Evolutionary conservation across 1,140 invertebrate genomes (phyloP).

Genomic region (Drosophila prosaltans): DNA sequence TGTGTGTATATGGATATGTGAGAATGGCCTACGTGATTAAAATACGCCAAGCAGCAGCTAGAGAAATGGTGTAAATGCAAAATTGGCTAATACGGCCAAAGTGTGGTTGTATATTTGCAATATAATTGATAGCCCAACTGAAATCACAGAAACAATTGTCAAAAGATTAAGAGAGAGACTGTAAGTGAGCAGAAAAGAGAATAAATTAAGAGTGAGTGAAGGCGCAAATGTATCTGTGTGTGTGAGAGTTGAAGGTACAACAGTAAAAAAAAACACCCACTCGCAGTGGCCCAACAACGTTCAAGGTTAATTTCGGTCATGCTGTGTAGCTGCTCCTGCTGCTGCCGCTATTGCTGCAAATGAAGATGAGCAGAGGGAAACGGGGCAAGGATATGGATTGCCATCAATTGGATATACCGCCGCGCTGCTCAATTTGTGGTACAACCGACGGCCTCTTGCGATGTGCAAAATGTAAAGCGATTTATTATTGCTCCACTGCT

Average conservation of each 20-base stretch:
- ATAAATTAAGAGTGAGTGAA: slow-evolving; percentile 2
- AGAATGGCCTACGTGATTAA: slow-evolving; percentile 77
- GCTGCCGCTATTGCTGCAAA: slow-evolving; percentile 27
- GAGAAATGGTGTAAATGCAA: slow-evolving; percentile 41
- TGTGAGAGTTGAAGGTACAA: slow-evolving; percentile 34
- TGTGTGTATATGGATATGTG: slow-evolving; percentile 36
- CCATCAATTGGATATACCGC: slow-evolving; percentile 42
- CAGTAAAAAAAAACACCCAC: slow-evolving; percentile 8
- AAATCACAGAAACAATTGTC: slow-evolving; percentile 31
- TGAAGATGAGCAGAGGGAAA: slow-evolving; percentile 62
- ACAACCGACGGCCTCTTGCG: slow-evolving; percentile 87
- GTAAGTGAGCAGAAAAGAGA: neutral
- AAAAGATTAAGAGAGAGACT: neutral
- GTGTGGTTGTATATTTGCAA: slow-evolving; percentile 40
- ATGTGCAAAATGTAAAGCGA: slow-evolving; percentile 88
- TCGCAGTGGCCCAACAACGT: slow-evolving; percentile 31
- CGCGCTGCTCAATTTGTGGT: slow-evolving; percentile 87
- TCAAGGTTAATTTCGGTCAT: slow-evolving; percentile 61
- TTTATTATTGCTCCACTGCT: slow-evolving; percentile 90
- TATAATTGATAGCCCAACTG: slow-evolving; percentile 43
- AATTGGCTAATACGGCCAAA: slow-evolving; percentile 42
- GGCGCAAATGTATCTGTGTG: slow-evolving; percentile 2
- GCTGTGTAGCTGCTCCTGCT: slow-evolving; percentile 9
- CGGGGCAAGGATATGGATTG: slow-evolving; percentile 68
- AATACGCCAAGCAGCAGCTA: slow-evolving; percentile 49